These are phyloP conservation scores for Hemiscyllium ocellatum DNA, from an alignment of 2,113 vertebrate species.

Conservation along the genomic window DNA sequence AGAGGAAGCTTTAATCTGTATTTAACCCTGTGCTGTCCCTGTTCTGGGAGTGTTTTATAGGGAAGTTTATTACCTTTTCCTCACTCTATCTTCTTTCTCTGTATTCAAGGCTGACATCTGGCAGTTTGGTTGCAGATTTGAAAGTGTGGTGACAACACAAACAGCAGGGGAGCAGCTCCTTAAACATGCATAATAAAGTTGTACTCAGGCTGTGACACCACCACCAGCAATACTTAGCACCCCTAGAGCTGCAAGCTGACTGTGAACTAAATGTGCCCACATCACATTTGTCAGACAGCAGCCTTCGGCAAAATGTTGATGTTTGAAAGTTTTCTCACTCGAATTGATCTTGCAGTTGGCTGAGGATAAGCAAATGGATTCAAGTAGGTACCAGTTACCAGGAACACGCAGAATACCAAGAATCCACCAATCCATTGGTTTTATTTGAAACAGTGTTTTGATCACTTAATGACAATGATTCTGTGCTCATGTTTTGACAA, in stretches of 20 bases:
- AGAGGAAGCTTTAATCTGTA: neutral
- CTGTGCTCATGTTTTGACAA: neutral
- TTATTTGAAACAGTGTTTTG: neutral
- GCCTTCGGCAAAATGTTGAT: slow-evolving; percentile 5
- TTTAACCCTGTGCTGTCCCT: neutral
- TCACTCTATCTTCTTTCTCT: neutral
- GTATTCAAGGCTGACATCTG: neutral
- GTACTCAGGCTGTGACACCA: slow-evolving; percentile 22
- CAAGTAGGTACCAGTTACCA: neutral
- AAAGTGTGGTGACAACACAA: slow-evolving; percentile 1
- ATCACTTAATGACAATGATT: neutral
- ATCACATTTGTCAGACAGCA: slow-evolving; percentile 21
- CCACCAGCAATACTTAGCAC: slow-evolving; percentile 15
- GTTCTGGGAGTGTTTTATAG: neutral
- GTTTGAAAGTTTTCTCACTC: neutral
- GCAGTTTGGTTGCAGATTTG: neutral
- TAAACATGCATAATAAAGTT: slow-evolving; percentile 1
- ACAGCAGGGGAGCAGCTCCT: neutral
- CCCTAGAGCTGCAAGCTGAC: neutral
- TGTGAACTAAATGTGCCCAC: slow-evolving; percentile 23
- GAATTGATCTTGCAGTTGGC: neutral
- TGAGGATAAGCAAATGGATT: neutral
- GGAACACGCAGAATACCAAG: neutral
- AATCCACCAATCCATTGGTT: neutral
- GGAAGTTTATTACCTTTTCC: neutral